Percentiles rank a stretch among this genome's conserved stretches.
Evolutionary conservation across 2,888 invertebrate genomes (phyloP).

Genomic region (Oegoconia quadripuncta): DNA sequence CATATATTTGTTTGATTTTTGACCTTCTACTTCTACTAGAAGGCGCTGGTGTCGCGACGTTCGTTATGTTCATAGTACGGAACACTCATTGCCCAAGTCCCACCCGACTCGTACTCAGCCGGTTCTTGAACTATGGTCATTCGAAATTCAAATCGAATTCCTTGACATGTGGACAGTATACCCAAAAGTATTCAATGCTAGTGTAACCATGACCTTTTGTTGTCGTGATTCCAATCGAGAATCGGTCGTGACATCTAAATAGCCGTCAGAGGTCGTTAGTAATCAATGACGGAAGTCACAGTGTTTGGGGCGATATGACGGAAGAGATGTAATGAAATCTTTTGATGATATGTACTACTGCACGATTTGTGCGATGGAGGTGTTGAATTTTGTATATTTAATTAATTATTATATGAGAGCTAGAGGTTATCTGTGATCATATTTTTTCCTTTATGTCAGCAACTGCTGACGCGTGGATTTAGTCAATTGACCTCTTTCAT

Average conservation of each 20-base stretch:
- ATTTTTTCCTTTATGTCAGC: background rate
- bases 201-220: slow-evolving; percentile 63
- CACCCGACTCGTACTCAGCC: too few species aligned
- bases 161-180: slow-evolving; percentile 41
- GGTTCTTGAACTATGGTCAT: too few species aligned
- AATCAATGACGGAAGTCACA: slow-evolving; percentile 69
- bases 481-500: background rate
- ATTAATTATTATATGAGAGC: background rate
- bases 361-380: slow-evolving; percentile 28
- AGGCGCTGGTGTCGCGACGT: too few species aligned
- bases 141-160: slow-evolving; percentile 7
- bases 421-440: background rate
- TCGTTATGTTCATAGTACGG: too few species aligned
- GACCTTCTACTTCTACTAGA: too few species aligned
- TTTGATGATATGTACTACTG: slow-evolving; percentile 36
- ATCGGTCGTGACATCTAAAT: slow-evolving; percentile 72
- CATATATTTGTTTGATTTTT: too few species aligned
- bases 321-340: slow-evolving; percentile 50
- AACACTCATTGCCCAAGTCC: too few species aligned
- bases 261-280: slow-evolving; percentile 57
- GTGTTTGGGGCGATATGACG: slow-evolving; percentile 43
- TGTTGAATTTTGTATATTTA: slow-evolving; percentile 1
- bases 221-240: slow-evolving; percentile 56
- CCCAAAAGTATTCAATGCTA: slow-evolving; percentile 41
- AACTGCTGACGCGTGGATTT: background rate